A percentile compares a stretch with the other conserved stretches of the same genome.
Evolutionary conservation across 2,113 vertebrate genomes (phyloP).

Genomic region (Agelaius phoeniceus): DNA sequence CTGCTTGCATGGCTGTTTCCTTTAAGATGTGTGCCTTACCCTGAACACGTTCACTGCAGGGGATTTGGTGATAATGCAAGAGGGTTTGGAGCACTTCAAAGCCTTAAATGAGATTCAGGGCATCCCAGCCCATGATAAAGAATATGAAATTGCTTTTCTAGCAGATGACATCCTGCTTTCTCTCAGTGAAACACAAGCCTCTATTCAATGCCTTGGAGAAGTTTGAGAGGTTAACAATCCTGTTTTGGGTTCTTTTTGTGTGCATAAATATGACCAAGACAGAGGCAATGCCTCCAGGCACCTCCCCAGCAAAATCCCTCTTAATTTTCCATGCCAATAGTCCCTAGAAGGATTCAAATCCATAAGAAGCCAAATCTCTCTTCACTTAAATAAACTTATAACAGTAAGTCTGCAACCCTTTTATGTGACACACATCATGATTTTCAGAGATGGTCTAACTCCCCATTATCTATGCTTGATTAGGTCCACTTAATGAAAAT

Average conservation of each 20-base stretch:
- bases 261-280: slow-evolving; percentile 13
- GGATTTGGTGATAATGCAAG: slow-evolving; percentile 12
- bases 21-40: not conserved
- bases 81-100: slow-evolving; percentile 34
- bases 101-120: slow-evolving; percentile 54
- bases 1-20: not conserved
- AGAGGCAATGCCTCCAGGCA: slow-evolving; percentile 32
- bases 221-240: not conserved
- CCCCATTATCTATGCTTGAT: slow-evolving; percentile 37
- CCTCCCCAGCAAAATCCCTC: slow-evolving; percentile 40
- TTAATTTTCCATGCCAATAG: slow-evolving; percentile 34
- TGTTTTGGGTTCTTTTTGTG: slow-evolving; percentile 26
- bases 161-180: slow-evolving; percentile 62
- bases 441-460: slow-evolving; percentile 47
- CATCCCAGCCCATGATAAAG: slow-evolving; percentile 25
- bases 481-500: slow-evolving; percentile 30
- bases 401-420: slow-evolving; percentile 42
- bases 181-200: slow-evolving; percentile 53
- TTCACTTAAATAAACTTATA: slow-evolving; percentile 57
- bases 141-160: slow-evolving; percentile 57
- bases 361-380: slow-evolving; percentile 34
- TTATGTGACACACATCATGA: slow-evolving; percentile 43
- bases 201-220: slow-evolving; percentile 29
- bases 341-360: slow-evolving; percentile 22
- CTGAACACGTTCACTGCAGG: not conserved